A percentile compares a stretch with the other conserved stretches of the same genome.
Evolutionary conservation across 2,113 vertebrate genomes (phyloP).

Genomic region (Aythya baeri): DNA sequence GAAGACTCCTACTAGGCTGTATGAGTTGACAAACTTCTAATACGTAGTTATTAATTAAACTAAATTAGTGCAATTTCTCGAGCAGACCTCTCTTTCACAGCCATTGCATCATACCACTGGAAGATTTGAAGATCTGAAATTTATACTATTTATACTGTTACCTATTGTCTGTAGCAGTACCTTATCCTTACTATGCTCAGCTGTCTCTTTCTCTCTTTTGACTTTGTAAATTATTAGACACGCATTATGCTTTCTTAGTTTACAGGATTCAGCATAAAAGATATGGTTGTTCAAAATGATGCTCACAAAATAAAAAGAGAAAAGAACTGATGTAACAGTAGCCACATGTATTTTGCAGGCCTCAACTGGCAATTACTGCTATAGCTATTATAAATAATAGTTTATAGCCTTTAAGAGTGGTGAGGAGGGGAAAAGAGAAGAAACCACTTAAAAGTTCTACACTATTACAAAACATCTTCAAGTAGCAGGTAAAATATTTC

Average conservation of each 20-base stretch:
- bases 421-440: background rate
- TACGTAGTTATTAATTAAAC: background rate
- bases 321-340: background rate
- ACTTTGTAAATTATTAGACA: background rate
- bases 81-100: background rate
- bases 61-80: background rate
- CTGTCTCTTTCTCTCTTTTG: background rate
- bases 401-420: background rate
- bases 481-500: background rate
- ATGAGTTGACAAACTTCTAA: background rate
- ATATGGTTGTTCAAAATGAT: accelerated
- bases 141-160: background rate
- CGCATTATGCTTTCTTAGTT: background rate
- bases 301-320: background rate
- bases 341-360: background rate
- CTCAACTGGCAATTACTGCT: no score
- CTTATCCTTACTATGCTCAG: background rate
- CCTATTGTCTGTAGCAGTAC: background rate
- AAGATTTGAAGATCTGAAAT: background rate
- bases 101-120: background rate
- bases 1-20: accelerated
- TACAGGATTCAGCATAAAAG: background rate
- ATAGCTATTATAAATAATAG: no score
- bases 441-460: background rate
- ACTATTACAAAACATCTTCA: background rate